Base-by-base conservation (phyloP, 2,888 invertebrate genomes). In the Pristionchus maxplancki region DNA sequence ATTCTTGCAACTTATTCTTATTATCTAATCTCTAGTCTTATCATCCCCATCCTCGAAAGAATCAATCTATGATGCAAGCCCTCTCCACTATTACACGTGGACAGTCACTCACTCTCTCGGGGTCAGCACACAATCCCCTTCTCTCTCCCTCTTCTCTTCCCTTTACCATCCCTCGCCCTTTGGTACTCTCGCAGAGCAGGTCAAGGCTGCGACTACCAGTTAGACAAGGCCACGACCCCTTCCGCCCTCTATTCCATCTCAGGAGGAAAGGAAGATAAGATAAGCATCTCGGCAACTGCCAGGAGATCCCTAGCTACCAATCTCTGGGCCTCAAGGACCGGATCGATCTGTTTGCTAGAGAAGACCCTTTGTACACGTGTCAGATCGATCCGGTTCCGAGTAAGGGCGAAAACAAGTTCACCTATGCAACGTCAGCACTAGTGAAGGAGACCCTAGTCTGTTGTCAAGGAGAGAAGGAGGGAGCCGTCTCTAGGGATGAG, bases 151-250 rank as follows among this genome's bases (percentile, higher is more conserved):
- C 13, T 81, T 34, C 53, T 53, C 34, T 3, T 67, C 40, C 78
- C 53, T 83, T 83, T 85, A 62, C 85, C 31, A 85, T 34, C 64
- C 85, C 84, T 44, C 48, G 71, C 40, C 50, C 62, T 64, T 85
- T 48, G 28, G 64, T 53, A 85, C 40, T 53, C 44, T n/a, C 28
- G 44, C 28, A 44, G 85, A 85, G 17, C 62, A 50, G 86, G 86
- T 87, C 86, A 87, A 87, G 86, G 86, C 71, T 87, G 40, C 71
- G 24, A 31, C 50, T 67, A 87, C 67, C 28, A 85, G 85, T 85
- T 85, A 34, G 71, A 78, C 71, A 34, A 87, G 86, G 86, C n/a
- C 86, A 28, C 71, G 86, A 31, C 86, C 86, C 34, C 64, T 62
- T 87, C 86, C 40, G n/a, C 48, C 28, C 31, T 84, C 84, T 84